Base-by-base conservation (phyloP, 2,797 vertebrate genomes). In the Parauchenoglanis punctatus region DNA sequence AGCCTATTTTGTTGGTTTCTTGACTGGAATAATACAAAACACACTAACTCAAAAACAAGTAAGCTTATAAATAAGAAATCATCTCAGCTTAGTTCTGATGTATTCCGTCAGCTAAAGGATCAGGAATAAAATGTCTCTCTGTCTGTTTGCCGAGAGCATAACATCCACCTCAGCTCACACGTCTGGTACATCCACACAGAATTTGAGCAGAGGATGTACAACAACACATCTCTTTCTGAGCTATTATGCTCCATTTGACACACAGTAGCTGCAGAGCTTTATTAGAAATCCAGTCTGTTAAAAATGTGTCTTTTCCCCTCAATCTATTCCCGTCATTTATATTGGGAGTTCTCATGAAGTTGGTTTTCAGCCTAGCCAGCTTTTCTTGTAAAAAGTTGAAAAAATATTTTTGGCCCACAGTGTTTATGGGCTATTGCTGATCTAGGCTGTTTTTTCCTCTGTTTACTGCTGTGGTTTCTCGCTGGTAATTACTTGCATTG, bases 401-500 rank as follows among this genome's bases (percentile, higher is more conserved):
- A 35, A 54, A 5, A 11, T 78, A 73, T 84, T 75, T 87, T 89
- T 72, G 67, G 75, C n/a, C 67, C 31, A 59, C 28, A 78, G 84
- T 81, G 46, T 85, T 86, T 25, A 73, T 4, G 35, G 70, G 75
- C 63, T 58, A 56, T 67, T 83, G 87, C 81, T 84, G 86, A 83
- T 56, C 46, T 54, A n/a, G 2, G 75, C 28, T 72, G 70, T 89
- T 85, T 84, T 72, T 70, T 75, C 11, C 18, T 40, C 13, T 84
- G 28, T 84, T 80, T 80, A 87, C 70, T 80, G 80, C 59, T 65
- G 40, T 56, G 84, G 85, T 54, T 63, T 83, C 70, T 82, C 31
- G 58, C 49, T 76, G 72, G n/a, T 88, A 87, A 89, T 87, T 87
- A 84, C n/a, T 58, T 65, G 23, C 77, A 80, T 86, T 87, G 88